phyloP scores from a whole-genome alignment of 1,140 invertebrate genomes.

The Mercenaria mercenaria region DNA sequence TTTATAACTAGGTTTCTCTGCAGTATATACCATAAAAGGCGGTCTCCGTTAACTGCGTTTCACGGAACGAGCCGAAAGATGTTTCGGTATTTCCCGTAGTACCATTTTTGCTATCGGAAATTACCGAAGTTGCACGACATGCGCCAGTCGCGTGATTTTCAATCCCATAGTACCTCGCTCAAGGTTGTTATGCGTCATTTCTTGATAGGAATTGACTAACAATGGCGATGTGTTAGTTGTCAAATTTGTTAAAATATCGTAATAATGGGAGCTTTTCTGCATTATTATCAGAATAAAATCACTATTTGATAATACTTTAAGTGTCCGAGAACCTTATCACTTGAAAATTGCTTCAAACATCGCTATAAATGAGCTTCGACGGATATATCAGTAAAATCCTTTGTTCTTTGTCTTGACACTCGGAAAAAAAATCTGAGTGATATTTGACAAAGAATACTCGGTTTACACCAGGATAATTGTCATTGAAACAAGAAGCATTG shows the following conservation, averaged over 20 bases:
- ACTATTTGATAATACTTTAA: not conserved
- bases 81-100: not conserved
- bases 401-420: constrained; percentile 25
- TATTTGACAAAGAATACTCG: constrained; percentile 22
- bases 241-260: not conserved
- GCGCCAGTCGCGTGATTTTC: constrained; percentile 23
- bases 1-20: not conserved
- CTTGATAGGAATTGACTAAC: constrained; percentile 55
- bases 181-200: constrained; percentile 31
- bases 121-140: not conserved
- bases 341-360: not conserved
- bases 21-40: not conserved
- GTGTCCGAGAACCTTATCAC: not conserved
- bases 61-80: not conserved
- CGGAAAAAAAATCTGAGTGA: not conserved
- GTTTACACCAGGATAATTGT: constrained; percentile 10
- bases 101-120: not conserved
- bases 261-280: not conserved
- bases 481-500: not conserved
- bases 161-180: constrained; percentile 31
- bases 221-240: constrained; percentile 62
- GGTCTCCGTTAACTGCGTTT: no score
- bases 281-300: not conserved
- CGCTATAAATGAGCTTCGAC: not conserved
- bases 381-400: constrained; percentile 13